Conservation (phyloP, 1,140 invertebrate species). For the Drosophila sturtevanti region DNA sequence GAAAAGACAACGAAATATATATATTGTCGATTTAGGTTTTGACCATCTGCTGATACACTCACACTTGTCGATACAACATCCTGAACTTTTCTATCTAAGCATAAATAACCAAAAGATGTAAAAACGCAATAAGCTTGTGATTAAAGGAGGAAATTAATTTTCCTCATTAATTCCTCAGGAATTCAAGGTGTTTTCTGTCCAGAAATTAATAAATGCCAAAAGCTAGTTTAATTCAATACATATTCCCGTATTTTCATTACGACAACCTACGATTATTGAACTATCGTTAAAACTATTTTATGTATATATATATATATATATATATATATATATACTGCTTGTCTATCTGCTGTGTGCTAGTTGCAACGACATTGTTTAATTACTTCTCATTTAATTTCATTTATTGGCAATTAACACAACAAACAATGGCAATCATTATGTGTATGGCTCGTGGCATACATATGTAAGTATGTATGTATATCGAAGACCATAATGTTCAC, state of each 20-base stretch:
- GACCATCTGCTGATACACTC: slow-evolving; percentile 19
- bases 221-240: too few relatives aligned
- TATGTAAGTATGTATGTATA: not conserved
- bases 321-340: not conserved
- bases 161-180: too few relatives aligned
- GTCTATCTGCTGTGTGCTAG: not conserved
- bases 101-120: too few relatives aligned
- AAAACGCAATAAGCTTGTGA: too few relatives aligned
- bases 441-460: slow-evolving; percentile 23
- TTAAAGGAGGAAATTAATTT: too few relatives aligned
- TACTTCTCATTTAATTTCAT: slow-evolving; percentile 49
- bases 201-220: too few relatives aligned
- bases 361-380: slow-evolving; percentile 42
- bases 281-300: too few relatives aligned
- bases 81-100: slow-evolving; percentile 19
- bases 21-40: slow-evolving; percentile 21
- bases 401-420: slow-evolving; percentile 55
- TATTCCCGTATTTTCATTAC: too few relatives aligned
- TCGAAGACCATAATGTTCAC: slow-evolving; percentile 11
- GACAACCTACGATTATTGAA: too few relatives aligned
- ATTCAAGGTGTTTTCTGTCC: too few relatives aligned
- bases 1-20: not conserved
- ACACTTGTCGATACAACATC: slow-evolving; percentile 26
- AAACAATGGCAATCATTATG: slow-evolving; percentile 34
- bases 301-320: not conserved